phyloP scores from a whole-genome alignment of 2,797 vertebrate genomes.

The Hippoglossus hippoglossus region DNA sequence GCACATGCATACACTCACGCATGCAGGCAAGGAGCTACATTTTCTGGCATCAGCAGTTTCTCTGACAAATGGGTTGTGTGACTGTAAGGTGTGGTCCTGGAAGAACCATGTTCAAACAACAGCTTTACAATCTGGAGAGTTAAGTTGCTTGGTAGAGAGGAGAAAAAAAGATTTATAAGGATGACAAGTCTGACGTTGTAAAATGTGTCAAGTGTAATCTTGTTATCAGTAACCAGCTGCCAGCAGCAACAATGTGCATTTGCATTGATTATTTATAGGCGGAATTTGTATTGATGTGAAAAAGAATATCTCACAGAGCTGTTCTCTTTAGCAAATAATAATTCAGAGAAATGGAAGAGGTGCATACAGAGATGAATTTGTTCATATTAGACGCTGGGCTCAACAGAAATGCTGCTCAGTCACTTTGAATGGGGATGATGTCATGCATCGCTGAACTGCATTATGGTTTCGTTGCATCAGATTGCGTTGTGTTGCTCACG shows the following conservation, averaged over 20 bases:
- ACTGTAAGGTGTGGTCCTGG: constrained; percentile 29
- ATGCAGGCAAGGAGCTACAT: constrained; percentile 8
- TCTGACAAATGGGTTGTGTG: constrained; percentile 21
- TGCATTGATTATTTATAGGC: neutral
- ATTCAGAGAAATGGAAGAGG: no score
- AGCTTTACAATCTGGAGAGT: neutral
- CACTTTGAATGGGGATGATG: no score
- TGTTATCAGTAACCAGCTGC: neutral
- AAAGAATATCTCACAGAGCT: constrained; percentile 7
- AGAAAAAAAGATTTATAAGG: neutral
- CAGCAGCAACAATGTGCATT: neutral
- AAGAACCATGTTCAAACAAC: neutral
- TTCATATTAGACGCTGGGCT: no score
- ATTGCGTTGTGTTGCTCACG: no score
- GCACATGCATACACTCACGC: constrained; percentile 14
- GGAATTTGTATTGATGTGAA: neutral
- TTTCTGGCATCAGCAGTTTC: constrained; percentile 58
- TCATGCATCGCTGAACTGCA: no score
- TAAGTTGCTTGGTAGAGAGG: neutral
- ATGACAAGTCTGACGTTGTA: constrained; percentile 3
- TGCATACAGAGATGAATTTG: no score
- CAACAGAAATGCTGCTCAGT: no score
- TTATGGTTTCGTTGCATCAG: no score
- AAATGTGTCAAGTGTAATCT: neutral
- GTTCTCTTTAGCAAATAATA: no score